Evolutionary conservation across 2,113 vertebrate genomes (phyloP).

Genomic region (Solea solea): DNA sequence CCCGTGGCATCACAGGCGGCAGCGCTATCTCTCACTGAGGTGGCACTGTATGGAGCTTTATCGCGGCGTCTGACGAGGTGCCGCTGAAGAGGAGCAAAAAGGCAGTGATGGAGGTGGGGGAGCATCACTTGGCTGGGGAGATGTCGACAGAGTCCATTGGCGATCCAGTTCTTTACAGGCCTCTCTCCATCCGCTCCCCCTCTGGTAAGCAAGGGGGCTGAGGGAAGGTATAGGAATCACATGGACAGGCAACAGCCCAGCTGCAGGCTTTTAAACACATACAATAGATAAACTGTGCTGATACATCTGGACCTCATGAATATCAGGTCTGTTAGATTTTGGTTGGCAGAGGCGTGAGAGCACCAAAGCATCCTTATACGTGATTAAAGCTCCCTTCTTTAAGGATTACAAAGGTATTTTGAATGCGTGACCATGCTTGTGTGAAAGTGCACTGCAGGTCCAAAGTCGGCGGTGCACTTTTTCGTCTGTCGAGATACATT

Average conservation of each 20-base stretch:
- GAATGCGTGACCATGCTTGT: conserved; percentile 30
- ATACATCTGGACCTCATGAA: conserved; percentile 79
- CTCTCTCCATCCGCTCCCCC: conserved; percentile 31
- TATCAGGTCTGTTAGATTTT: conserved; percentile 49
- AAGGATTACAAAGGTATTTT: conserved; percentile 51
- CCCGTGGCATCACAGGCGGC: background rate
- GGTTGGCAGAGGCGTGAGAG: conserved; percentile 57
- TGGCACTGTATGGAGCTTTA: conserved; percentile 2
- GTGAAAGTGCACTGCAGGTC: conserved; percentile 5
- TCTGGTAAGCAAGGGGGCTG: conserved; percentile 43
- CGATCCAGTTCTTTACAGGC: conserved; percentile 21
- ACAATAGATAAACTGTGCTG: conserved; percentile 76
- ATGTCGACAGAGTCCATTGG: conserved; percentile 37
- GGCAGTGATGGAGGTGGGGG: background rate
- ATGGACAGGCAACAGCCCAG: conserved; percentile 33
- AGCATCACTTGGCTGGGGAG: conserved; percentile 45
- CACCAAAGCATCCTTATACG: conserved; percentile 51
- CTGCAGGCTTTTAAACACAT: conserved; percentile 46
- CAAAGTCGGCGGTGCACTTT: background rate
- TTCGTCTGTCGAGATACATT: background rate
- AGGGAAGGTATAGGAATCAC: conserved; percentile 35
- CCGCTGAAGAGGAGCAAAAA: conserved; percentile 43
- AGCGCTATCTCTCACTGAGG: conserved; percentile 9
- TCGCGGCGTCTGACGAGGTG: conserved; percentile 44
- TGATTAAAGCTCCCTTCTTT: conserved; percentile 53